Evolutionary conservation across 2,797 vertebrate species (phyloP).

Genomic region (Alectoris magna): DNA sequence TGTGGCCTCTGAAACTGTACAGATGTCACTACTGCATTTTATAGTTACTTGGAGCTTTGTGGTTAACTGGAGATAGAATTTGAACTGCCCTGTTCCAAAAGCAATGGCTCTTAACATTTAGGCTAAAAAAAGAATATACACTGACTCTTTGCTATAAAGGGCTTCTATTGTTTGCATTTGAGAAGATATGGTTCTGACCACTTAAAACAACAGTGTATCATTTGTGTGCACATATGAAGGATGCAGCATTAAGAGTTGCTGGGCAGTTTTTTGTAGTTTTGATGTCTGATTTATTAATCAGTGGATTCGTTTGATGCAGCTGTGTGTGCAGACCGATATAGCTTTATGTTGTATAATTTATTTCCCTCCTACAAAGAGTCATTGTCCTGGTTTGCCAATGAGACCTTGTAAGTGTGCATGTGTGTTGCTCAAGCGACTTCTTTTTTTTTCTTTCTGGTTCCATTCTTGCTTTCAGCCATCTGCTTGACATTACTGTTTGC

Average conservation of each 20-base stretch:
- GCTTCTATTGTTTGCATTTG: neutral
- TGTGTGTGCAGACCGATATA: neutral
- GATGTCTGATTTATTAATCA: neutral
- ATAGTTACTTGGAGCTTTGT: conserved; percentile 49
- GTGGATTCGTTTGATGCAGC: conserved; percentile 6
- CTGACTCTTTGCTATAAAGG: neutral
- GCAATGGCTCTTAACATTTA: neutral
- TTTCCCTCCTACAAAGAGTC: neutral
- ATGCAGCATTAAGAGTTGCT: neutral
- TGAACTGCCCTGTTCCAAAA: neutral
- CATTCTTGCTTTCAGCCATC: neutral
- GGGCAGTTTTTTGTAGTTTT: neutral
- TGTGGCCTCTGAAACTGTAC: conserved; percentile 26
- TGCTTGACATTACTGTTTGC: neutral
- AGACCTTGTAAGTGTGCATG: neutral
- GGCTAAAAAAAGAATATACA: neutral
- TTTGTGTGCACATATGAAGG: neutral
- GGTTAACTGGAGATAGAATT: conserved; percentile 45
- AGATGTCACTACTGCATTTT: conserved; percentile 32
- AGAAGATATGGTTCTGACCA: neutral
- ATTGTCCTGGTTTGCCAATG: neutral
- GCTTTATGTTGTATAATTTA: neutral
- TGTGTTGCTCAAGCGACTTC: neutral
- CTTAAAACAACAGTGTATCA: neutral
- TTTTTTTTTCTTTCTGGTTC: neutral